These are phyloP conservation scores for Synergus gifuensis DNA, from an alignment of 2,888 invertebrate genomes.

Conservation along the genomic window DNA sequence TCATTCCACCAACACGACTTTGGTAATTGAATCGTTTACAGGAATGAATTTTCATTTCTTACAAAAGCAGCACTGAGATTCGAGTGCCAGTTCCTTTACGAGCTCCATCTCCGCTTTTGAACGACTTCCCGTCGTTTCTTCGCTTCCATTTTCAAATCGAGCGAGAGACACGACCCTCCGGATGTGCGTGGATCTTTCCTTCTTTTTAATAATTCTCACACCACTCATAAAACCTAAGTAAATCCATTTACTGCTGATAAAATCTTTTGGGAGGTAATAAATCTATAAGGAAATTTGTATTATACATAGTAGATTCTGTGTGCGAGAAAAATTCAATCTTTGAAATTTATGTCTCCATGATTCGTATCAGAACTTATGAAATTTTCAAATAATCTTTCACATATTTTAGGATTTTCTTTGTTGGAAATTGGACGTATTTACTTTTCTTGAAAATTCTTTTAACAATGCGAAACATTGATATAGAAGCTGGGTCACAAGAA, in stretches of 20 bases:
- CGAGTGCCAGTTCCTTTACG: slow-evolving; percentile 52
- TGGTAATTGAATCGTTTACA: slow-evolving; percentile 58
- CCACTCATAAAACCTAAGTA: slow-evolving; percentile 17
- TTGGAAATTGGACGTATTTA: not conserved
- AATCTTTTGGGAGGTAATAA: not conserved
- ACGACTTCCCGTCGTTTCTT: slow-evolving; percentile 61
- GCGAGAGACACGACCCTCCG: slow-evolving; percentile 52
- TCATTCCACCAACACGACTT: slow-evolving; percentile 45
- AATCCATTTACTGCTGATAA: slow-evolving; percentile 11
- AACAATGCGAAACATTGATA: slow-evolving; percentile 10
- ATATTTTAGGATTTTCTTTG: not conserved
- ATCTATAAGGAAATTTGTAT: not conserved
- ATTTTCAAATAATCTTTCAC: not conserved
- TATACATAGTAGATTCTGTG: too few species aligned
- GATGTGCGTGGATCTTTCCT: slow-evolving; percentile 55
- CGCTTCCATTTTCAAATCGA: slow-evolving; percentile 53
- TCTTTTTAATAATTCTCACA: slow-evolving; percentile 28
- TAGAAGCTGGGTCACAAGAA: slow-evolving; percentile 53
- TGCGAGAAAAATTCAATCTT: too few species aligned
- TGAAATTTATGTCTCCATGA: not conserved
- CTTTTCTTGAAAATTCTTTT: not conserved
- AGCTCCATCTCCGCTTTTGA: slow-evolving; percentile 63
- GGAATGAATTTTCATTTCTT: slow-evolving; percentile 55
- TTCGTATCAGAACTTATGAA: not conserved
- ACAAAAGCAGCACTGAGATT: slow-evolving; percentile 48